Conservation (phyloP, 2,113 vertebrate genomes). For the Numenius arquata region DNA sequence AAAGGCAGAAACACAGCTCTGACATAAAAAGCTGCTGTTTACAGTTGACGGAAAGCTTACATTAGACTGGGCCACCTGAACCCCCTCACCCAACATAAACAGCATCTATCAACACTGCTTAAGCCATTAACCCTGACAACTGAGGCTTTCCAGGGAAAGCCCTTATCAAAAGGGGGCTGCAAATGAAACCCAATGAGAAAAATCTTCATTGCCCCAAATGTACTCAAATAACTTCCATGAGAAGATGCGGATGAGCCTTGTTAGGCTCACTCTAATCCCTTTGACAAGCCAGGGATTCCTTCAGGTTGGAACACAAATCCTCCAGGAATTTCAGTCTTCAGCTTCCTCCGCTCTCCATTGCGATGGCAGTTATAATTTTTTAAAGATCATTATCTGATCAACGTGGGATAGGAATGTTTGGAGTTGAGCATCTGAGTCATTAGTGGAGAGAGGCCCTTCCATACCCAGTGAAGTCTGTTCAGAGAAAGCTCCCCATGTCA, state of each 20-base stretch:
- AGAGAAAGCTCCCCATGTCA: background rate
- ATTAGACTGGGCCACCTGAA: conserved; percentile 66
- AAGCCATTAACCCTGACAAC: conserved; percentile 72
- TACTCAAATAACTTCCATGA: background rate
- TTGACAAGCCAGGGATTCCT: conserved; percentile 30
- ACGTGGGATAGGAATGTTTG: background rate
- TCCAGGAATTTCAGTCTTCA: background rate
- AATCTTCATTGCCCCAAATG: background rate
- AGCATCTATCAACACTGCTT: conserved; percentile 70
- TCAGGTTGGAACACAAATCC: conserved; percentile 38
- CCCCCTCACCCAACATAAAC: conserved; percentile 62
- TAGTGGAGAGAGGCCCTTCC: background rate
- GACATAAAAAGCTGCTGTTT: conserved; percentile 64
- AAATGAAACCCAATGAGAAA: conserved; percentile 24
- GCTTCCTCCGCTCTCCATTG: background rate
- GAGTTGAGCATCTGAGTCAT: background rate
- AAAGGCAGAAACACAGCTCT: conserved; percentile 30
- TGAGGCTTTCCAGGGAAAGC: conserved; percentile 65
- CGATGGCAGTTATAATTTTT: conserved; percentile 5
- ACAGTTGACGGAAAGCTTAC: conserved; percentile 52
- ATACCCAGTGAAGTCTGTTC: background rate
- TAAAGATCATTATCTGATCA: conserved; percentile 34
- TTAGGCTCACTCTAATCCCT: conserved; percentile 44
- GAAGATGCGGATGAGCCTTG: conserved; percentile 24
- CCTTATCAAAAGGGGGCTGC: conserved; percentile 43